These are phyloP conservation scores for Gibbula magus DNA, from an alignment of 2,888 invertebrate species.

Conservation along the genomic window DNA sequence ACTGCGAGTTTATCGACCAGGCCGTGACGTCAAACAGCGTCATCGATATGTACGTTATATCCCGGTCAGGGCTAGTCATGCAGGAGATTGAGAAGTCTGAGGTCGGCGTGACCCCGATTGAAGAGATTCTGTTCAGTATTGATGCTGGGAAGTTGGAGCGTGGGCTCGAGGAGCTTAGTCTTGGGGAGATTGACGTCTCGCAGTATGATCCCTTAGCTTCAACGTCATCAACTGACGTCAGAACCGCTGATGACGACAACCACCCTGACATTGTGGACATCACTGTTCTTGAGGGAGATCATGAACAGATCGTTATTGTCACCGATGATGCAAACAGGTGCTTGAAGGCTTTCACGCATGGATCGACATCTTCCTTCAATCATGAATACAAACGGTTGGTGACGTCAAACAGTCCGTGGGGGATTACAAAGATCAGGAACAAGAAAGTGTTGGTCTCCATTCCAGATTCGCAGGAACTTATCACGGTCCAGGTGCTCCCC, in stretches of 20 bases:
- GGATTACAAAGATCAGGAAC: neutral
- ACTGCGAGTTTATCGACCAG: neutral
- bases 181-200: neutral
- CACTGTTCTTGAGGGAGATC: neutral
- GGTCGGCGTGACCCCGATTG: neutral
- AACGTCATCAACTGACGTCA: neutral
- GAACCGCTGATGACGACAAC: neutral
- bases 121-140: neutral
- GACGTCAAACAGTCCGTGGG: neutral
- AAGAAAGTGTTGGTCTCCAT: neutral
- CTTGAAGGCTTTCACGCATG: no score
- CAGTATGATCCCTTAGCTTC: neutral
- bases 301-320: neutral
- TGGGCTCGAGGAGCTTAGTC: neutral
- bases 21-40: neutral
- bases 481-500: neutral
- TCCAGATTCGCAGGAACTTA: neutral
- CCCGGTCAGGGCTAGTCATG: neutral
- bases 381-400: neutral
- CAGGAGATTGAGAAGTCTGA: neutral
- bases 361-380: neutral
- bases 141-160: neutral
- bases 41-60: neutral
- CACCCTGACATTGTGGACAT: neutral
- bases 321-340: neutral